Percentiles rank a stretch among this genome's conserved stretches.
phyloP scores from a whole-genome alignment of 2,797 vertebrate genomes.

The Thunnus albacares region DNA sequence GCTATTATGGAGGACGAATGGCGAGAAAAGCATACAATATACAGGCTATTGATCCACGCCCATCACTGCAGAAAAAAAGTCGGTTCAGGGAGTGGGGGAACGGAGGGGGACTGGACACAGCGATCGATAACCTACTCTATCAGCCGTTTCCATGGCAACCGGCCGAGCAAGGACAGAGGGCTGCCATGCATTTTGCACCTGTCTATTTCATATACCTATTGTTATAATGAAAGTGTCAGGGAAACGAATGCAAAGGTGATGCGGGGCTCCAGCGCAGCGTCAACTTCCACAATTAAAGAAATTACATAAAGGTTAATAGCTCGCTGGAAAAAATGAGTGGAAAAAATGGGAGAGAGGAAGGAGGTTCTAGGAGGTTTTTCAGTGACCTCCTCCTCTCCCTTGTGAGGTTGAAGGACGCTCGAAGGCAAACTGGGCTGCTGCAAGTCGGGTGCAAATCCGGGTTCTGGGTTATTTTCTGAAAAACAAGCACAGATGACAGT shows the following conservation, averaged over 20 bases:
- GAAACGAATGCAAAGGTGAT: conserved; percentile 73
- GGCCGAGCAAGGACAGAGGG: conserved; percentile 86
- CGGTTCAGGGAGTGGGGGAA: conserved; percentile 80
- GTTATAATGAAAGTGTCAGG: conserved; percentile 84
- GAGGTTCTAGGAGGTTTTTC: conserved; percentile 25
- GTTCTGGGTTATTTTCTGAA: conserved; percentile 44
- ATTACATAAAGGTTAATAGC: conserved; percentile 76
- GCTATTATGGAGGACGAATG: conserved; percentile 84
- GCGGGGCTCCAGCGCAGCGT: conserved; percentile 43
- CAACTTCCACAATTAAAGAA: conserved; percentile 77
- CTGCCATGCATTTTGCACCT: conserved; percentile 88
- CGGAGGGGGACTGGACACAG: conserved; percentile 84
- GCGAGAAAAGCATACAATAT: conserved; percentile 88
- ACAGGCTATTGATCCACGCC: conserved; percentile 90
- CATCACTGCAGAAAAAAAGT: conserved; percentile 89
- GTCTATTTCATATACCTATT: conserved; percentile 83
- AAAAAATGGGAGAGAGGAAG: conserved; percentile 35
- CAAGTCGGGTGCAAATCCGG: conserved; percentile 28
- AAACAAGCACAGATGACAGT: conserved; percentile 62
- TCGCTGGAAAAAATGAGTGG: conserved; percentile 46
- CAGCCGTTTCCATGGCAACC: conserved; percentile 90
- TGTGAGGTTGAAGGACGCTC: conserved; percentile 67
- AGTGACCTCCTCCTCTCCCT: conserved; percentile 59
- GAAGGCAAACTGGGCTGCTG: conserved; percentile 48
- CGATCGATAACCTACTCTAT: conserved; percentile 91